These are phyloP conservation scores for Tetramorium simillimum DNA, from an alignment of 1,140 invertebrate species.

Conservation along the genomic window DNA sequence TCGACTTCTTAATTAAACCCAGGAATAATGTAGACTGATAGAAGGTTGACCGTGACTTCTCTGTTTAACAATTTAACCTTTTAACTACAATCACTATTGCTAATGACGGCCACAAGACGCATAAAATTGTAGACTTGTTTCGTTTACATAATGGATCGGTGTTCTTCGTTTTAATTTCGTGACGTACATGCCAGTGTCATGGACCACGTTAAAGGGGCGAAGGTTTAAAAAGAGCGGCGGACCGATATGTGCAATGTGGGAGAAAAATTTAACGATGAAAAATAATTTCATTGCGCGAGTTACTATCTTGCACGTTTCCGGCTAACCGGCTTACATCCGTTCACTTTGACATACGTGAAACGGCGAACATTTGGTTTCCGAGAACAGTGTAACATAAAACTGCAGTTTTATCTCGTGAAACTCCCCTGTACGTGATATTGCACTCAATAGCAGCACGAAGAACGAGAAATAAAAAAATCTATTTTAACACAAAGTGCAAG, in stretches of 20 bases:
- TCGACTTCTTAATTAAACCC: neutral
- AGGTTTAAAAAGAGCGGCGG: neutral
- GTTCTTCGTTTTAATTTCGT: neutral
- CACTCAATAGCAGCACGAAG: neutral
- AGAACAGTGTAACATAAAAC: slow-evolving; percentile 7
- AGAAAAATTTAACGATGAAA: slow-evolving; percentile 3
- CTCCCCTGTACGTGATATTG: neutral
- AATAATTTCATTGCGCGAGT: slow-evolving; percentile 30
- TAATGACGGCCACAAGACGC: slow-evolving; percentile 15
- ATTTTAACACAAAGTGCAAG: neutral
- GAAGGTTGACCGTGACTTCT: slow-evolving; percentile 3
- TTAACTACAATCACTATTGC: slow-evolving; percentile 18
- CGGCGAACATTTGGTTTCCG: neutral
- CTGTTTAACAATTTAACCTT: slow-evolving; percentile 38
- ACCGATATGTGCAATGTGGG: neutral
- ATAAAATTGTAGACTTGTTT: neutral
- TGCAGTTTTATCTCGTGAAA: slow-evolving; percentile 14
- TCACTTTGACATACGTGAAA: neutral
- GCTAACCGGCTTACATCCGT: neutral
- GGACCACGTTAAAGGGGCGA: neutral
- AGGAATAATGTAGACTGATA: neutral
- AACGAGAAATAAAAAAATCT: neutral
- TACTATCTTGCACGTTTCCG: slow-evolving; percentile 13
- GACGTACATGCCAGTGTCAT: neutral
- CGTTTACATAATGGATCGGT: slow-evolving; percentile 13